These are phyloP conservation scores for Julus scanicus DNA, from an alignment of 2,888 invertebrate species.

Conservation along the genomic window DNA sequence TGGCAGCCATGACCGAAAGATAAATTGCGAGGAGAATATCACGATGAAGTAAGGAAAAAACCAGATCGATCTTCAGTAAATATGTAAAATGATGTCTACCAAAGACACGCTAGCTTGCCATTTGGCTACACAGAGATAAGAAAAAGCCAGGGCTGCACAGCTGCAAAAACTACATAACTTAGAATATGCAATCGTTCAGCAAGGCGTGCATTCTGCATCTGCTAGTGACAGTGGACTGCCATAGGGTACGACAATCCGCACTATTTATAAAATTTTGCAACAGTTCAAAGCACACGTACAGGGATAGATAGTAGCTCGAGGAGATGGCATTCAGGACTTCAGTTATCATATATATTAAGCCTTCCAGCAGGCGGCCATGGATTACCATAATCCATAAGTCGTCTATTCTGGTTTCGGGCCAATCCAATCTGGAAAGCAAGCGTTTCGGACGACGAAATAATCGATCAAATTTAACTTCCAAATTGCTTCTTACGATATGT, in stretches of 20 bases:
- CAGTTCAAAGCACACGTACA: constrained; percentile 18
- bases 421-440: not conserved
- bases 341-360: constrained; percentile 39
- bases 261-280: constrained; percentile 30
- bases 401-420: not conserved
- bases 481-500: constrained; percentile 31
- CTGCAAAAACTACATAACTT: constrained; percentile 34
- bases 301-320: too few relatives aligned
- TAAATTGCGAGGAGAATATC: not conserved
- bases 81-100: constrained; percentile 42
- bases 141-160: not conserved
- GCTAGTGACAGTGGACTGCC: constrained; percentile 17
- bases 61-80: constrained; percentile 21
- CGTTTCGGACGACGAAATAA: not conserved
- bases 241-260: not conserved
- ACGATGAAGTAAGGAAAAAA: not conserved
- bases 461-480: not conserved
- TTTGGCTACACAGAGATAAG: constrained; percentile 16
- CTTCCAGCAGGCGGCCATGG: constrained; percentile 1
- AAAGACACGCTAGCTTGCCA: constrained; percentile 12
- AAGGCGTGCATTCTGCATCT: not conserved
- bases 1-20: constrained; percentile 23
- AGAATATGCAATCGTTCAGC: constrained; percentile 22
- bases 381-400: constrained; percentile 19
- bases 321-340: not conserved